A percentile compares a stretch with the other conserved stretches of the same genome.
phyloP scores from a whole-genome alignment of 2,797 vertebrate species.

The Hydrophis major region DNA sequence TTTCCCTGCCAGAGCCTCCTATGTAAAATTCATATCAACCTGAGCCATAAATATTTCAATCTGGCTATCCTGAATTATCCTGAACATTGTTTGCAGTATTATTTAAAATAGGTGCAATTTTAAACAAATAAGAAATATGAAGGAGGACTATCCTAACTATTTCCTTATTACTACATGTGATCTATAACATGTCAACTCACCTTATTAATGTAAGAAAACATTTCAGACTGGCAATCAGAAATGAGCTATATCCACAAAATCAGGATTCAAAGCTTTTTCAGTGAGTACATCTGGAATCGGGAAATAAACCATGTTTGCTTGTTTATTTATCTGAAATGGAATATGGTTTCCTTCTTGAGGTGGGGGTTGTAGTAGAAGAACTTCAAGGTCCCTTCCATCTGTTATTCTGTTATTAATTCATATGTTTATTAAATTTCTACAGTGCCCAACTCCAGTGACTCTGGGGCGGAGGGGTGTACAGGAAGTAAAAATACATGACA shows the following conservation, averaged over 20 bases:
- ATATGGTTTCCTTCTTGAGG: not conserved
- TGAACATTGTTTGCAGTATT: not conserved
- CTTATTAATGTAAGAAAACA: not conserved
- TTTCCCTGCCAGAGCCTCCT: not conserved
- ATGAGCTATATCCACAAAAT: not conserved
- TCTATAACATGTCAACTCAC: not conserved
- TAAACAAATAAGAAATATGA: not conserved
- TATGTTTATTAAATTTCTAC: not conserved
- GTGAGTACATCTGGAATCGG: not conserved
- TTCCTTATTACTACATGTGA: not conserved
- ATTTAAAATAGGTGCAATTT: not conserved
- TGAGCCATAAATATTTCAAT: not conserved
- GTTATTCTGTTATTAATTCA: not conserved
- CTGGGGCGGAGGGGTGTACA: not conserved
- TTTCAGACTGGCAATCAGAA: not conserved
- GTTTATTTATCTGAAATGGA: not conserved
- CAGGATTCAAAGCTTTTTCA: not conserved
- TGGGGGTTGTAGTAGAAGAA: not conserved
- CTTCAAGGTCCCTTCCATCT: not conserved
- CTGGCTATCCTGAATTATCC: not conserved
- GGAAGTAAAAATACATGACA: not conserved
- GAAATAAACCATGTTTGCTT: not conserved
- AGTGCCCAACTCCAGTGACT: not conserved
- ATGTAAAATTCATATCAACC: not conserved
- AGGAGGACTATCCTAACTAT: too few relatives aligned